Base-by-base conservation (phyloP, 2,797 vertebrate species). In the Epinephelus coioides region DNA sequence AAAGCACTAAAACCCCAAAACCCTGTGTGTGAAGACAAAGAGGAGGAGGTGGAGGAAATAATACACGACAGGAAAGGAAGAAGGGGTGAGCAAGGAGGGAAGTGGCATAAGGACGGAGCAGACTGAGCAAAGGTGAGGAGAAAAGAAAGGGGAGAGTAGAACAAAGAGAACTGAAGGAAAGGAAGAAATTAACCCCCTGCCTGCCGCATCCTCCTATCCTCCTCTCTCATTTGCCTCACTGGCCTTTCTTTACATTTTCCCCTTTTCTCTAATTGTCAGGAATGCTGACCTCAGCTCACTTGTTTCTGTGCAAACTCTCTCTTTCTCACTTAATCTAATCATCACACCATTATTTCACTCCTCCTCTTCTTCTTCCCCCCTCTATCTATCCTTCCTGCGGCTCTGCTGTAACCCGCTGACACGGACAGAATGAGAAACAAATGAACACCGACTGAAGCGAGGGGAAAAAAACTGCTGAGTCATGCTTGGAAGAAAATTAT, bases 281-380 rank as follows among this genome's bases (percentile, higher is more conserved):
- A 94, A 94, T 89, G 93, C 92, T 94, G 91, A 94, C 90, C 89
- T 89, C 90, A 92, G 83, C 89, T 83, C 82, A 84, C 84, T 91
- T 78, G 79, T 94, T 92, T 89, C 91, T 50, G 73, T 89, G 90
- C 91, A 89, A 92, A 86, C 87, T 91, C 89, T 87, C 84, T 90
- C 90, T 83, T 88, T 93, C 92, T 91, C 88, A 83, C 88, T 88
- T 92, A 86, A 92, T 93, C 87, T 91, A 91, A 92, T 93, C 88
- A 88, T 88, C 87, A 82, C 88, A 78, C 81, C 75, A 85, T 90
- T 91, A 92, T 88, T 91, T 88, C 86, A 85, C 83, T 82, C 79
- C 69, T 81, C 76, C 57, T 65, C 81, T 60, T 51, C 69, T 43
- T 69, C 68, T 43, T 9, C 56, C 27, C 62, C 64, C 19, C 73